Base-by-base conservation (phyloP, 1,140 invertebrate genomes). In the Anoplophora glabripennis region DNA sequence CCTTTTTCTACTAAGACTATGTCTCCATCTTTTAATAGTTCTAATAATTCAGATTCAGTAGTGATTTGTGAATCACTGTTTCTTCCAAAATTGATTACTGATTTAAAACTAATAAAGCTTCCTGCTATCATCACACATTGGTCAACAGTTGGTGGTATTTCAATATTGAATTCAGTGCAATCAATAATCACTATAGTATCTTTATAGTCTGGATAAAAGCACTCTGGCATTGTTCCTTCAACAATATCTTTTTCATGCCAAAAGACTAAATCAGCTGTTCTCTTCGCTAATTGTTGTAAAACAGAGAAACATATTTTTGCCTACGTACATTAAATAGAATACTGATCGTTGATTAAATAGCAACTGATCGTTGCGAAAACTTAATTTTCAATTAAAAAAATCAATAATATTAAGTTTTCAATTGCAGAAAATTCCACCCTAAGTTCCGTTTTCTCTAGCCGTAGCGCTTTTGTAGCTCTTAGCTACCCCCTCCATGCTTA, bases 121-220 rank as follows among this genome's bases (percentile, higher is more conserved):
- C 53, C 60, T 9, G 77, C 76, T 47, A 71, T 70, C 57, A 78
- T 73, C 38, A 72, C 53, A 53, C 68, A 42, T 47, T 69, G 45
- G 36, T 72, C 67, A 34, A 70, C 61, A 49, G 12, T 45, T 18
- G 68, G 42, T 14, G 72, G 74, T 12, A 61, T 63, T 67, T 77
- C 68, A 28, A 72, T 74, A 62, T 66, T 68, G 18, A 79, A 66
- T 68, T 78, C 76, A 55, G 72, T 77, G 52, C 75, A 77, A 49
- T 78, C 75, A 53, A 76, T 72, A 44, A 77, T 76, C 1, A 75
- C 72, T 64, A 74, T 64, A 45, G 66, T 72, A 58, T 72, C 63
- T 42, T 54, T 58, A 65, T 73, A 76, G 46, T 64, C 41, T 33
- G 42, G 38, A 58, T 71, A 63, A 78, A 78, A 61, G n/a, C 48